Conservation (phyloP, 2,797 vertebrate species). For the Sarcoramphus papa region DNA sequence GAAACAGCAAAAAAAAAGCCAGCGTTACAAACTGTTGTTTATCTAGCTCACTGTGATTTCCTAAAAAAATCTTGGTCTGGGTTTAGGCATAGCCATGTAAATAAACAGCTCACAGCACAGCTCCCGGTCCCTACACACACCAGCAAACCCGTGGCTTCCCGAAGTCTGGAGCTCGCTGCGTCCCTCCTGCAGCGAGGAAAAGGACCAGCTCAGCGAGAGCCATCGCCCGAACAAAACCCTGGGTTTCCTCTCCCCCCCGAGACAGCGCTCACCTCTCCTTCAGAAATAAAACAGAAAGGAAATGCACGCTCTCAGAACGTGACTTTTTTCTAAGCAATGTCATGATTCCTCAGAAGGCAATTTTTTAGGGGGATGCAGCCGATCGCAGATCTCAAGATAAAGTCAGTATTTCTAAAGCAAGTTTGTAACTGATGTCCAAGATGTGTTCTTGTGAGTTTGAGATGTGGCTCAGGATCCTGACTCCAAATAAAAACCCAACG, state of each 20-base stretch:
- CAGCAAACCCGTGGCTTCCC: background rate
- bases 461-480: background rate
- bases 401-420: background rate
- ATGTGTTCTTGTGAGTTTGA: background rate
- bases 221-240: background rate
- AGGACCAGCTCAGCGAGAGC: background rate
- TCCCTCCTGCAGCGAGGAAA: rapidly evolving
- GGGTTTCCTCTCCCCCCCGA: background rate
- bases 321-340: background rate
- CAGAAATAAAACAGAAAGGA: background rate
- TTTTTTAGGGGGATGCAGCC: background rate
- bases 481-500: background rate
- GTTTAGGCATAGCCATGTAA: background rate
- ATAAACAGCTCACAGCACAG: background rate
- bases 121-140: background rate
- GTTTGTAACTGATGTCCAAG: background rate
- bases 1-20: background rate
- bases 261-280: background rate
- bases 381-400: background rate
- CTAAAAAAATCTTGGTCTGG: background rate
- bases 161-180: background rate
- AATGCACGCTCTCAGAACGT: background rate
- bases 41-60: background rate
- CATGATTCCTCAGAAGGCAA: background rate
- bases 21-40: background rate